phyloP scores from a whole-genome alignment of 2,888 invertebrate genomes.

The Aromia moschata region DNA sequence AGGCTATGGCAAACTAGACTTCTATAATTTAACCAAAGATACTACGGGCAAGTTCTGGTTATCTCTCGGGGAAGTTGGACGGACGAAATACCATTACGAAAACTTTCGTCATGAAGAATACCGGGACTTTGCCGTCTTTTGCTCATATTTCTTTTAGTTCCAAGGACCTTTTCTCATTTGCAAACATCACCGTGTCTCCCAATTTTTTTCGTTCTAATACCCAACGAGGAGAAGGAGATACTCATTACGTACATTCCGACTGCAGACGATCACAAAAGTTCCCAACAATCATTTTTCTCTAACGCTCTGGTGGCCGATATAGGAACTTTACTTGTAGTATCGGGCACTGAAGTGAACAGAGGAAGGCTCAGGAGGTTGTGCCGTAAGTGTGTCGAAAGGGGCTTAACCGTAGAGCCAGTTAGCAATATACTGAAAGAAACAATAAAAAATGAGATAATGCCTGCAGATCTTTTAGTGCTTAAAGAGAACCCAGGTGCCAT shows the following conservation, averaged over 20 bases:
- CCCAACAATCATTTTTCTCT: slow-evolving; percentile 44
- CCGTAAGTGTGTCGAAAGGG: slow-evolving; percentile 47
- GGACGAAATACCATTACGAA: slow-evolving; percentile 62
- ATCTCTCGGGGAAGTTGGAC: slow-evolving; percentile 67
- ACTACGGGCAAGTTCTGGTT: slow-evolving; percentile 68
- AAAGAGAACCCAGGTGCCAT: slow-evolving; percentile 52
- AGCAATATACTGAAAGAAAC: slow-evolving; percentile 46
- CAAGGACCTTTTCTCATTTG: slow-evolving; percentile 48
- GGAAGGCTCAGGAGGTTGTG: slow-evolving; percentile 55
- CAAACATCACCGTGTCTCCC: slow-evolving; percentile 54
- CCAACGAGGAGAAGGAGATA: slow-evolving; percentile 52
- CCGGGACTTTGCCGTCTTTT: slow-evolving; percentile 68
- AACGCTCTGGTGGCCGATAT: slow-evolving; percentile 53
- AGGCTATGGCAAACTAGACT: slow-evolving; percentile 65
- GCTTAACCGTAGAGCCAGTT: slow-evolving; percentile 44
- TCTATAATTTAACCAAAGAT: slow-evolving; percentile 63
- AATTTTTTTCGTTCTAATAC: slow-evolving; percentile 51
- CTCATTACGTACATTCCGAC: slow-evolving; percentile 53
- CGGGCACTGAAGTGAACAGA: slow-evolving; percentile 57
- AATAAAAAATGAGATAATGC: slow-evolving; percentile 54
- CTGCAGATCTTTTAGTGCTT: slow-evolving; percentile 51
- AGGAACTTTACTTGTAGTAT: slow-evolving; percentile 54
- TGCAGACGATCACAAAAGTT: slow-evolving; percentile 51
- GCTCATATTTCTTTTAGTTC: slow-evolving; percentile 54
- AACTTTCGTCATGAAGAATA: slow-evolving; percentile 66